Base-by-base conservation (phyloP, 2,888 invertebrate species). In the Clivina fossor region DNA sequence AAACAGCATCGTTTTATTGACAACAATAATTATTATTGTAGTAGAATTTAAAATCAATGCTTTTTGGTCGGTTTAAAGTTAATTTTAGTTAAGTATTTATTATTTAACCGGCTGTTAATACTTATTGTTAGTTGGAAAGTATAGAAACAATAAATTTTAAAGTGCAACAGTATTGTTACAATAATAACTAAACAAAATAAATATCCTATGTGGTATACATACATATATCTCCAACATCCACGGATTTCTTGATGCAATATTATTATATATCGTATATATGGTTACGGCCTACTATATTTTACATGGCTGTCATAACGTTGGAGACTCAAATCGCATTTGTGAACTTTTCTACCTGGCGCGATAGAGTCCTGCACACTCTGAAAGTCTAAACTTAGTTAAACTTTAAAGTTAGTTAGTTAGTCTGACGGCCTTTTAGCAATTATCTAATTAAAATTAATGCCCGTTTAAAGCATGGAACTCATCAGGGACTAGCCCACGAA, bases 371-470 rank as follows among this genome's bases (percentile, higher is more conserved):
- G 8, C 5, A 26, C 26, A 26, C 8, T 26, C 8, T 26, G 7
- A 26, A 8, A 26, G 26, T n/a, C n/a, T n/a, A n/a, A n/a, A n/a
- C n/a, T 8, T 26, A 26, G 19, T 7, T 11, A 47, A 55, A 38
- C 47, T 55, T 37, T 28, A 26, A 9, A 13, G 26, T 4, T 11
- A 68, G 67, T 69, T 69, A 66, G 64, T 64, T 62, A 64, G 65
- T 63, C 64, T 63, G 69, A 67, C 69, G 67, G 68, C 68, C 72
- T 71, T 68, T 68, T 67, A 72, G 71, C 73, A 74, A 73, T 74
- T 74, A 73, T 71, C 71, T 71, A 71, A 72, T 72, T 71, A 72
- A 73, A 72, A 72, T 73, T 73, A 72, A 73, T 72, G 70, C 66
- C 69, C 70, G 68, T 72, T 72, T 71, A 71, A 72, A 71, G 69